Base-by-base conservation (phyloP, 2,888 invertebrate species). In the Orthosia incerta region DNA sequence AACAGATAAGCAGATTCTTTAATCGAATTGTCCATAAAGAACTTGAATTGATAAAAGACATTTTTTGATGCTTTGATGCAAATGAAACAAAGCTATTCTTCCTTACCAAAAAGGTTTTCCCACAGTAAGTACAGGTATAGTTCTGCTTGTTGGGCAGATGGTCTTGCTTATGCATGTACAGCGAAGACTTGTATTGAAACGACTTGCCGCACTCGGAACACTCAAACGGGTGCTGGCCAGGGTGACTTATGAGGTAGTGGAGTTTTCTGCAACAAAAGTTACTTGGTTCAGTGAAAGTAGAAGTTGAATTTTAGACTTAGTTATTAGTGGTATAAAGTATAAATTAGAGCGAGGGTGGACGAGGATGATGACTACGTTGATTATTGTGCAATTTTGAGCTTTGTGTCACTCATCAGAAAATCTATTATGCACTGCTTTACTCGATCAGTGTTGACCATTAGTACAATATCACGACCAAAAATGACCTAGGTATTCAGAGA, bases 181-280 rank as follows among this genome's bases (percentile, higher is more conserved):
- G 90, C 0, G 97, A 97, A 0, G 97, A 97, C 85, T 97, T 97
- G 91, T 97, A 97, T 75, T 95, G 96, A 91, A 97, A 97, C 1
- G 97, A 96, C 80, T 97, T 97, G 61, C 96, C 96, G 79, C 97
- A 97, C 71, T 95, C 94, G 0, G 88, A 76, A 80, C 97, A 97
- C 79, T 94, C 94, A 88, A 95, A 97, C 18, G 96, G 96, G 51
- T 95, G 94, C 56, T 95, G 94, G 0, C 97, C 97, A 0, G 96
- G 96, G 82, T 97, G 97, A 2, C 93, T 92, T 15, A 96, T 91
- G 0, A 96, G 90, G 88, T 97, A 97, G 88, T 97, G 97, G 16
- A 97, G 93, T 87, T 97, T 97, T 74, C 97, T 97, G 89, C 0
- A 71, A 82, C 48, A 23, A 4, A 18, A 0, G 48, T 26, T 18